Conservation (phyloP, 2,888 invertebrate species). For the Sphinx pinastri region DNA sequence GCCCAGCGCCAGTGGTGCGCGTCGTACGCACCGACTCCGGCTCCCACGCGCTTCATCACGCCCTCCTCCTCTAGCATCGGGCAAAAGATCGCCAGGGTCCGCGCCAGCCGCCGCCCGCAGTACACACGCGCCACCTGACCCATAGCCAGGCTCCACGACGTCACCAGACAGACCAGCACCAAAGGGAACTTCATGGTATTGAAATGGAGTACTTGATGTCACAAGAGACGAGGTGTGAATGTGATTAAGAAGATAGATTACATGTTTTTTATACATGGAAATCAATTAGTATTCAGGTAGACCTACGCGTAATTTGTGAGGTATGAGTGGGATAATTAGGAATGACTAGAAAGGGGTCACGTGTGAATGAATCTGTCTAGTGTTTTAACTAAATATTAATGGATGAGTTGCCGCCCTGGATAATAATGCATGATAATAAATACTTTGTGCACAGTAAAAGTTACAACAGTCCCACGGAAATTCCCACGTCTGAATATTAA, state of each 20-base stretch:
- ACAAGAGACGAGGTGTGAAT: not conserved
- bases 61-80: no score
- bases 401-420: not conserved
- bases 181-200: not conserved
- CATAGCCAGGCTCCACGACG: not conserved
- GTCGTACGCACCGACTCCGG: not conserved
- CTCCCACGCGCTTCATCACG: slow-evolving; percentile 6
- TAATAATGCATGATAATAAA: not conserved
- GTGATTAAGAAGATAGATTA: not conserved
- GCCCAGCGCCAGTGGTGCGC: not conserved
- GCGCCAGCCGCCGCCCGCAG: slow-evolving; percentile 15
- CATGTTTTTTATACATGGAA: not conserved
- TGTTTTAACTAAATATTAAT: no score
- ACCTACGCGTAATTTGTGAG: not conserved
- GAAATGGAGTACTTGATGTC: not conserved
- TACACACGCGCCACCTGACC: not conserved
- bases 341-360: not conserved
- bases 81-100: not conserved
- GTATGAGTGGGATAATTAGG: not conserved
- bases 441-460: not conserved
- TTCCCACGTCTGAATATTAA: slow-evolving; percentile 24
- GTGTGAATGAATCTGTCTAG: not conserved
- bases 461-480: not conserved
- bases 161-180: not conserved
- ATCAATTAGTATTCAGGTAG: slow-evolving; percentile 1